Evolutionary conservation across 2,888 invertebrate species (phyloP), one percentile per base, ranked within the genome.

Genomic region (Oxytorus armatus): DNA sequence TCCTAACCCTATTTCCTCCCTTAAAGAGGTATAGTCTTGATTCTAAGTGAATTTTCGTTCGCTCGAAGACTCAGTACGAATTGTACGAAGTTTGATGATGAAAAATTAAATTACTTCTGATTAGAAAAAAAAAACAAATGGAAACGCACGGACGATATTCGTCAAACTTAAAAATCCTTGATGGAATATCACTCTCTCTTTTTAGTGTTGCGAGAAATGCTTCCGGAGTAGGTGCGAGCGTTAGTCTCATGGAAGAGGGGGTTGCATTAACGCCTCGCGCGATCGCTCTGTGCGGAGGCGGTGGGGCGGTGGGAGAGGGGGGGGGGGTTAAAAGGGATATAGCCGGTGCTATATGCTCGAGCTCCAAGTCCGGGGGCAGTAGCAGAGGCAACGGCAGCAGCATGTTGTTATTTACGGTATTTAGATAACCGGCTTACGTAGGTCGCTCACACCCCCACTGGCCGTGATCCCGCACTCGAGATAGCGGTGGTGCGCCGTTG

Each of bases 381-480:
- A 68, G 82, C 76, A 79, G 74, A 79, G 78, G 80, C 82, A 81
- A 69, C 80, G 42, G 65, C 78, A 59, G 83, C 84, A 85, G 84
- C 82, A 78, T 81, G 81, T 83, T 84, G 87, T 92, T 91, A 91
- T 91, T 91, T 92, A 92, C 90, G 91, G 90, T 90, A 90, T 91
- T 91, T 91, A 91, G 91, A 91, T 91, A 92, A 92, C 90, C 90
- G 90, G 91, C 90, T 91, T 91, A 91, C 89, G 88, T 87, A 85
- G 87, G 85, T 86, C 85, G 84, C 89, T 88, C 88, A 86, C 89
- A 86, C 90, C 88, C 84, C 86, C 86, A 85, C 89, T 87, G 86
- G 85, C 85, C 83, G 83, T 87, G 91, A 91, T 91, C 90, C 88
- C 89, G 86, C 87, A 87, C 84, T 85, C 83, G 86, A 90, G 91